A percentile compares a stretch with the other conserved stretches of the same genome.
Evolutionary conservation across 1,140 invertebrate species (phyloP).

Genomic region (Drosophila pachea): DNA sequence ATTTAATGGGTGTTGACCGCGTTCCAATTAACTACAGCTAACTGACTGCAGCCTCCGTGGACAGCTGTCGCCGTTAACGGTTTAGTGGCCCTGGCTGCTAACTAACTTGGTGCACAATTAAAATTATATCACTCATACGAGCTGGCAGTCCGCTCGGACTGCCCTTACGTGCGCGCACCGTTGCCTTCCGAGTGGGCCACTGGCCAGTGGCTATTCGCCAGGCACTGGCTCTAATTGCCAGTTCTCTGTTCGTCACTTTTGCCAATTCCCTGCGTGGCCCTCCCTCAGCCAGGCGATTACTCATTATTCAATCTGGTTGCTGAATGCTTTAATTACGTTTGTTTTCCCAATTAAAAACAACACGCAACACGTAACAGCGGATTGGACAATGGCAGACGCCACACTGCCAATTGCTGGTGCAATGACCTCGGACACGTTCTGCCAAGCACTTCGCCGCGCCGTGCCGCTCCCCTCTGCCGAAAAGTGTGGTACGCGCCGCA

Average conservation of each 20-base stretch:
- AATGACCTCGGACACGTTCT: slow-evolving; percentile 44
- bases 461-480: not conserved
- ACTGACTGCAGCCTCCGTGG: no score
- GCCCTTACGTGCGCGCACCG: not conserved
- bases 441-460: slow-evolving; percentile 3
- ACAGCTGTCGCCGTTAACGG: no score
- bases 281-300: slow-evolving; percentile 48
- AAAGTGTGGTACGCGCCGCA: not conserved
- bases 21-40: no score
- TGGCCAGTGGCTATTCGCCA: not conserved
- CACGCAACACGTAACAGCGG: slow-evolving; percentile 41
- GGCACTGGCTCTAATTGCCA: slow-evolving; percentile 31
- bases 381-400: slow-evolving; percentile 11
- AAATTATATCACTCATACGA: slow-evolving; percentile 56
- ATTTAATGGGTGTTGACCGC: no score
- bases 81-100: not conserved
- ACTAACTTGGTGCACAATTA: slow-evolving; percentile 31
- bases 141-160: slow-evolving; percentile 9
- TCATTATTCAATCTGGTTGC: slow-evolving; percentile 70
- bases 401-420: slow-evolving; percentile 44
- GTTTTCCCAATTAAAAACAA: slow-evolving; percentile 66
- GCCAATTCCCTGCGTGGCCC: not conserved
- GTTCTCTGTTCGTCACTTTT: slow-evolving; percentile 13
- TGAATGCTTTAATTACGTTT: slow-evolving; percentile 73
- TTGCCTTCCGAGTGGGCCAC: not conserved